Conservation (phyloP, 2,888 invertebrate genomes). For the Nebria salina region DNA sequence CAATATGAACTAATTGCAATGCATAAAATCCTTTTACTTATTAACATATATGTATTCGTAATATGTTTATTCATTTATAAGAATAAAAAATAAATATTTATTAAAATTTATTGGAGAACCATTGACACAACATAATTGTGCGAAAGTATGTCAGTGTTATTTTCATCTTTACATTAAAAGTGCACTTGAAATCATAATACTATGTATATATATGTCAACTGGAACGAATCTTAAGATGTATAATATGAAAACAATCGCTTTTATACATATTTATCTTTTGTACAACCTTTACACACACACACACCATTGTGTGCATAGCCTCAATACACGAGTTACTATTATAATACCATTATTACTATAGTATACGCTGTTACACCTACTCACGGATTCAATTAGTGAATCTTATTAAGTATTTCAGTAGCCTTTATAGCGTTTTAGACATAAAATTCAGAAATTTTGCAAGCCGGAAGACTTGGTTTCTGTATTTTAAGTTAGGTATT, state of each 20-base stretch:
- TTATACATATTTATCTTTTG: background rate
- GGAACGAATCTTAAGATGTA: background rate
- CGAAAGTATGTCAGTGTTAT: conserved; percentile 1
- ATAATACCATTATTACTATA: background rate
- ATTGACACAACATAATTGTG: background rate
- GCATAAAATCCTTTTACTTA: too few relatives aligned
- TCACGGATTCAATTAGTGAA: conserved; percentile 12
- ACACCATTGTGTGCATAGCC: background rate
- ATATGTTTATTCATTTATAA: too few relatives aligned
- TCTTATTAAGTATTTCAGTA: background rate
- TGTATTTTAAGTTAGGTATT: background rate
- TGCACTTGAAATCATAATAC: background rate
- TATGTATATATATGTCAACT: background rate
- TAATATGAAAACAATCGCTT: background rate
- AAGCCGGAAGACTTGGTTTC: background rate
- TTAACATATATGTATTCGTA: too few relatives aligned
- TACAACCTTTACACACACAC: background rate
- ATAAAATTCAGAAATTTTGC: background rate
- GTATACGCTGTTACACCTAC: background rate
- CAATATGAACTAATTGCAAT: too few relatives aligned
- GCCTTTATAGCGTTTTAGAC: background rate
- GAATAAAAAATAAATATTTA: background rate
- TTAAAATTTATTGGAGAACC: background rate
- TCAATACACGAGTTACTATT: conserved; percentile 9
- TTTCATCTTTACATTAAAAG: background rate